Conservation (phyloP, 2,797 vertebrate species). For the Setipinna tenuifilis region DNA sequence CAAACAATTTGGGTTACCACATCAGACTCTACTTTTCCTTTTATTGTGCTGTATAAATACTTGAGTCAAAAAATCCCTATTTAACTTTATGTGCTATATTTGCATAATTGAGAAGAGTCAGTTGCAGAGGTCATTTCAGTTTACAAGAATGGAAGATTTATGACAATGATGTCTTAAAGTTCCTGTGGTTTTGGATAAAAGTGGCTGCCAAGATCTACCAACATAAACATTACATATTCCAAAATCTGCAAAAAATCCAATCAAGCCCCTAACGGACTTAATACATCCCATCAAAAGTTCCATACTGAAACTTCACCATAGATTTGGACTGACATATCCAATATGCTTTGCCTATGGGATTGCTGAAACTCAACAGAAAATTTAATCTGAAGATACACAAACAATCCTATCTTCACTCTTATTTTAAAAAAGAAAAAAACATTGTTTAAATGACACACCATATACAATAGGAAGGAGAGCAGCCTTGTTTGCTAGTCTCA, state of each 20-base stretch:
- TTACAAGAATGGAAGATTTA: neutral
- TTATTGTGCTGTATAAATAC: neutral
- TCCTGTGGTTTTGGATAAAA: too few species aligned
- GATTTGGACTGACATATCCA: too few species aligned
- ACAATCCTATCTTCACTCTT: neutral
- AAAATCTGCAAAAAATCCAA: neutral
- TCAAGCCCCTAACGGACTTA: neutral
- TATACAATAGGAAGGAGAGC: neutral
- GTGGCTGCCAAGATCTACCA: too few species aligned
- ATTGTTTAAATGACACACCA: neutral
- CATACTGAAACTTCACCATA: neutral
- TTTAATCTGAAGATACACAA: neutral
- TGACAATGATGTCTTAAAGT: neutral
- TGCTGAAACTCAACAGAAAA: neutral
- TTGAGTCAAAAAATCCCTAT: neutral
- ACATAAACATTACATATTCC: neutral
- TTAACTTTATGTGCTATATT: too few species aligned
- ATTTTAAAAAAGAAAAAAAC: too few species aligned
- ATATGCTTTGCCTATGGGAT: too few species aligned
- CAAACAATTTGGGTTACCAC: too few species aligned
- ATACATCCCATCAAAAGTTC: neutral
- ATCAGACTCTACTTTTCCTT: neutral
- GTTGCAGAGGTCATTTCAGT: neutral
- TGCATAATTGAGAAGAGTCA: neutral
- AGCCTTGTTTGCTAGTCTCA: neutral